Evolutionary conservation across 2,113 vertebrate genomes (phyloP), one percentile per base, ranked within the genome.

Genomic region (Eptatretus burgeri): DNA sequence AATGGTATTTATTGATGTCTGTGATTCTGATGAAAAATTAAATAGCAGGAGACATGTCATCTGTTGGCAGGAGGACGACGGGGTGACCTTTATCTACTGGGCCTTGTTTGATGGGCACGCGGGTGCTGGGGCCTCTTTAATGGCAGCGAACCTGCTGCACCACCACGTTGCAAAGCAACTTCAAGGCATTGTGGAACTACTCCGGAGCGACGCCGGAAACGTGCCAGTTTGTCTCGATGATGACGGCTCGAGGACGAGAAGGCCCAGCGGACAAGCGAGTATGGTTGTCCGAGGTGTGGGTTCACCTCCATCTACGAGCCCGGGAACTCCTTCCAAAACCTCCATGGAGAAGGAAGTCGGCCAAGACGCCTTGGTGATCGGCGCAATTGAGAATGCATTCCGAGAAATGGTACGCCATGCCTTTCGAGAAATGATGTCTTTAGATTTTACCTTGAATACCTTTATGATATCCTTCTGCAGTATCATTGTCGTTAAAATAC

Each of bases 391-490:
- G 74, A 89, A 85, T 12, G 87, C 91, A 1, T 98, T 98, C 74
- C 91, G 79, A 72, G 85, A 93, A 69, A 93, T 98, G 89, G 91
- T 93, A 73, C n/a, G n/a, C n/a, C n/a, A n/a, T n/a, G n/a, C n/a
- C n/a, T n/a, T n/a, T n/a, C n/a, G n/a, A n/a, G n/a, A n/a, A n/a
- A n/a, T n/a, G n/a, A n/a, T n/a, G n/a, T n/a, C n/a, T n/a, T n/a
- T n/a, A n/a, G n/a, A n/a, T n/a, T n/a, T n/a, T n/a, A n/a, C n/a
- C n/a, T 41, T 41, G 27, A 41, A 41, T 41, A 7, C 27, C 27
- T 41, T 41, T 41, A 41, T 41, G 27, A 41, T 41, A 41, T 41
- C 7, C 3, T 41, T 41, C 27, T 41, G 27, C 27, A 41, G 27
- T 41, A 41, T 41, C 27, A 41, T 41, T 41, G 27, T 41, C 27